A percentile compares a stretch with the other conserved stretches of the same genome.
These are phyloP conservation scores for Pararge aegeria DNA, from an alignment of 1,140 invertebrate species.

Conservation along the genomic window DNA sequence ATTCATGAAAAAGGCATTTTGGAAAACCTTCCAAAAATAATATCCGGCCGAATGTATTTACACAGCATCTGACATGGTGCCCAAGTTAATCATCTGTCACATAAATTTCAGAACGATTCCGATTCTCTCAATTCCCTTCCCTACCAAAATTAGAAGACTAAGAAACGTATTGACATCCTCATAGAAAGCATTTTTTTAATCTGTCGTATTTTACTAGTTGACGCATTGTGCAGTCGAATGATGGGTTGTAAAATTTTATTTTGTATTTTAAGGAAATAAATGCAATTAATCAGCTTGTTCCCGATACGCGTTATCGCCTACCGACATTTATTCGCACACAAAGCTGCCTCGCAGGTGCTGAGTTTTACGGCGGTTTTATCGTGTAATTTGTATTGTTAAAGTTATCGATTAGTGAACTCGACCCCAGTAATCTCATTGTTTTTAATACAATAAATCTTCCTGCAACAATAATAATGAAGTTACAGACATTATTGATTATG, in stretches of 20 bases:
- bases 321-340: constrained; percentile 20
- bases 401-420: constrained; percentile 26
- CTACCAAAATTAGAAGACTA: not conserved
- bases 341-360: constrained; percentile 43
- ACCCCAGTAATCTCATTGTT: constrained; percentile 31
- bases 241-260: not conserved
- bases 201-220: not conserved
- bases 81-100: too few species aligned
- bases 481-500: constrained; percentile 41
- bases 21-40: too few species aligned
- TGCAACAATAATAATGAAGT: constrained; percentile 45
- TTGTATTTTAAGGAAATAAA: constrained; percentile 4
- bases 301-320: constrained; percentile 27
- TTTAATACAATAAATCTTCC: constrained; percentile 42
- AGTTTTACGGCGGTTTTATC: constrained; percentile 36
- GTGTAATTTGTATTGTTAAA: constrained; percentile 38
- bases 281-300: constrained; percentile 5
- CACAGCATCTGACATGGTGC: too few species aligned
- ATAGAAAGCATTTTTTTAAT: not conserved
- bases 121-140: too few species aligned
- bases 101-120: too few species aligned
- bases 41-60: too few species aligned
- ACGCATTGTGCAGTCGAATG: not conserved
- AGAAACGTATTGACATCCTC: not conserved
- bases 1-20: too few species aligned